Base-by-base conservation (phyloP, 2,888 invertebrate species). In the Adela reaumurella region DNA sequence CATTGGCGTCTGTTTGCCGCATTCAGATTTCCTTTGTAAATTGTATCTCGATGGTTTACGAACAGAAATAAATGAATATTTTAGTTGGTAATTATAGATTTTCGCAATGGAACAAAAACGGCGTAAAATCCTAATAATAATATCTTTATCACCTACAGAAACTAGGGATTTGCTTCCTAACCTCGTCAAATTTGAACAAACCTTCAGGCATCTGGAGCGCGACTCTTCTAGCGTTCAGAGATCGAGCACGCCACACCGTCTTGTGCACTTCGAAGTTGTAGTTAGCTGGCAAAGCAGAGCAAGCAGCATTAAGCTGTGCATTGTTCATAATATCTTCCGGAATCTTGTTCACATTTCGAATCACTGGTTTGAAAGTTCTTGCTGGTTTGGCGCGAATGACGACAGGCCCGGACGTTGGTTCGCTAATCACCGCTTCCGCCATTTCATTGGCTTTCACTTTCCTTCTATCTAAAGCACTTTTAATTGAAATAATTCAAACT, bases 201-300 rank as follows among this genome's bases (percentile, higher is more conserved):
- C 84, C 99, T 83, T 99, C 99, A 1, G 99, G 99, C 83, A 99
- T 87, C 74, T 99, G 99, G 16, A 99, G 73, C 1, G 95, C 97
- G 1, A 99, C 96, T 59, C 90, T 84, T 68, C 90, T 92, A 0
- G 93, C 88, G 56, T 85, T 84, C n/a, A 86, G 72, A 62, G 92
- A 89, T 56, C 87, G 81, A 60, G 97, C 94, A 63, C 95, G 87
- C 98, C 98, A 98, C 67, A 99, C 89, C 0, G 97, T 97, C 70
- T 99, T 99, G 52, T 92, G 92, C 56, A 99, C 86, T 83, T 99
- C 99, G 69, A 99, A 99, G 67, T 96, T 97, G 64, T 99, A 99
- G 76, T 99, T 99, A 28, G 83, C 70, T 2, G 99, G 99, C 47
- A 99, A 79, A 41, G 81, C 77, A 59, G 85, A 82, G 51, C 90